Evolutionary conservation across 2,797 vertebrate species (phyloP), one percentile per base, ranked within the genome.

Genomic region (Tadarida brasiliensis): DNA sequence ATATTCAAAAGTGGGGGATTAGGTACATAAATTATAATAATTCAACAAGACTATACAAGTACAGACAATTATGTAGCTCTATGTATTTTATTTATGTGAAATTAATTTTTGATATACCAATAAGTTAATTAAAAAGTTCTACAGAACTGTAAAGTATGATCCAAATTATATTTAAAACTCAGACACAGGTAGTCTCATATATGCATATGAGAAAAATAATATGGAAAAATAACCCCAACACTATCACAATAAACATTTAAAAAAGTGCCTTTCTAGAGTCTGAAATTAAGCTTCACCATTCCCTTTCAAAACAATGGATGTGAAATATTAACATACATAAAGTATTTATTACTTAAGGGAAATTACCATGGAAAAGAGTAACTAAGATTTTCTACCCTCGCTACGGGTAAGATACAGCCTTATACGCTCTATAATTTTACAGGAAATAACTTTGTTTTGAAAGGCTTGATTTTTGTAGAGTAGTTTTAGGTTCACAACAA

Each of bases 161-260:
- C 14, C n/a, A 92, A 85, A 80, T 85, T 80, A 73, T 51, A 3
- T 88, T 84, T 84, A 56, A 94, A 94, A 89, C 11, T 82, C 49
- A 87, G 1, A 65, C 51, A 4, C 44, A 68, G 44, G 5, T 35
- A 63, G 12, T 68, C 30, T 17, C 35, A 1, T 77, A 17, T 68
- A 74, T 59, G 30, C 35, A 78, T 59, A 30, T 54, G 3, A 54
- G 12, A 5, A 39, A 44, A 51, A 95, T 89, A 47, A 24, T n/a
- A 20, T 76, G 47, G 54, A 39, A 78, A 87, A 76, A 76, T 73
- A 78, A 22, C 12, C 11, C 8, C 19, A 1, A 73, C 68, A 76
- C 11, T 35, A 47, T 16, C 44, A 33, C 30, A 87, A 54, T 57
- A 19, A 54, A 59, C 11, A 11, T 54, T 54, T 44, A 77, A 49